A percentile compares a stretch with the other conserved stretches of the same genome.
These are phyloP conservation scores for Hirundichthys speculiger DNA, from an alignment of 2,113 vertebrate genomes.

Conservation along the genomic window DNA sequence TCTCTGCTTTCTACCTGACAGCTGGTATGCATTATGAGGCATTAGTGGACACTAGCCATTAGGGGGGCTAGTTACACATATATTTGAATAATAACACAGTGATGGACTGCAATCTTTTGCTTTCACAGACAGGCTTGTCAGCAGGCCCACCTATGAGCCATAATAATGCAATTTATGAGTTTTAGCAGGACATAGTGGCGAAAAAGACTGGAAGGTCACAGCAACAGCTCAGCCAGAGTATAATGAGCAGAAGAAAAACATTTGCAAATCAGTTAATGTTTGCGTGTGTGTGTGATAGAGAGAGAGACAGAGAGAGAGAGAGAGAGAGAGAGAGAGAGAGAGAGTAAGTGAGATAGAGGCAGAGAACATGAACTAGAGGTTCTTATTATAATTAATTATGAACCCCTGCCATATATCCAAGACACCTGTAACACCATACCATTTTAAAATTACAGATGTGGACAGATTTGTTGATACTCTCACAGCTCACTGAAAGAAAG, in stretches of 20 bases:
- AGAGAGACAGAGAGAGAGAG: not conserved
- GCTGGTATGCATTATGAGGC: conserved; percentile 20
- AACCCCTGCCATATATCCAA: conserved; percentile 1
- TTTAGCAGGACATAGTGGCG: conserved; percentile 31
- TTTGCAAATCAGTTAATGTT: conserved; percentile 18
- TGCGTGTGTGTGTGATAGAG: conserved; percentile 1
- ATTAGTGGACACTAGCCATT: conserved; percentile 13
- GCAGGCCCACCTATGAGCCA: conserved; percentile 47
- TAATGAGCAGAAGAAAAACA: conserved; percentile 57
- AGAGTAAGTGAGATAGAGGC: too few relatives aligned
- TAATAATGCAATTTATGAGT: conserved; percentile 43
- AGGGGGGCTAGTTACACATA: conserved; percentile 37
- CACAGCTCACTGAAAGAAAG: too few relatives aligned
- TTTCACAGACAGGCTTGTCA: conserved; percentile 38
- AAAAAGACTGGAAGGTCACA: conserved; percentile 65
- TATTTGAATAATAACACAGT: conserved; percentile 38
- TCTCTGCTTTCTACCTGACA: not conserved
- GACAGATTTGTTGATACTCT: too few relatives aligned
- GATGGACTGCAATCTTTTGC: conserved; percentile 20
- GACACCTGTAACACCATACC: not conserved
- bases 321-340: too few relatives aligned
- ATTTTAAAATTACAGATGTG: not conserved
- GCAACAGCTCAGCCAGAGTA: conserved; percentile 44
- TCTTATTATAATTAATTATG: conserved; percentile 17
- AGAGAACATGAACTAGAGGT: conserved; percentile 4